Conservation (phyloP, 2,797 vertebrate species). For the Lepidocolaptes lacrymiger region DNA sequence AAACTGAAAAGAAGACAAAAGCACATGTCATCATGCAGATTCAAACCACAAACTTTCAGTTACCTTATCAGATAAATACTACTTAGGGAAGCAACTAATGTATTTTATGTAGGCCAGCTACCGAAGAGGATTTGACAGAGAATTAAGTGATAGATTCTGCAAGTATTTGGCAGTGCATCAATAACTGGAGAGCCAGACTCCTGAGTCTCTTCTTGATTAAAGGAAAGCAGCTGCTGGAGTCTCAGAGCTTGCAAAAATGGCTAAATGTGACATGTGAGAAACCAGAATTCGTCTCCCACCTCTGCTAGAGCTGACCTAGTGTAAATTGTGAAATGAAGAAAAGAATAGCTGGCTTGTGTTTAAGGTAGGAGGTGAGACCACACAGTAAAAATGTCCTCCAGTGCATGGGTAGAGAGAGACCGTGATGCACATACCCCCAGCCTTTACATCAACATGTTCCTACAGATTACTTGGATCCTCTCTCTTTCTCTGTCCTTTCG, state of each 20-base stretch:
- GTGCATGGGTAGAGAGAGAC: not conserved
- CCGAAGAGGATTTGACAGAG: not conserved
- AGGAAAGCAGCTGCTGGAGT: conserved; percentile 46
- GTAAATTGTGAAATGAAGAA: conserved; percentile 33
- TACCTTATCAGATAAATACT: conserved; percentile 34
- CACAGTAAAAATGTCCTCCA: not conserved
- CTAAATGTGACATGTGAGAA: conserved; percentile 48
- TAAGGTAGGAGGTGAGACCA: conserved; percentile 13
- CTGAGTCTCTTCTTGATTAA: conserved; percentile 30
- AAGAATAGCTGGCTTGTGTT: conserved; percentile 21
- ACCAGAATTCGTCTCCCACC: not conserved
- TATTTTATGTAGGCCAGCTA: conserved; percentile 3
- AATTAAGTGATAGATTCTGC: conserved; percentile 28
- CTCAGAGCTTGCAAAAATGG: conserved; percentile 29
- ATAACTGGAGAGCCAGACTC: not conserved
- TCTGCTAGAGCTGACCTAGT: conserved; percentile 32
- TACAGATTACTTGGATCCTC: not conserved
- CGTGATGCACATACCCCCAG: not conserved
- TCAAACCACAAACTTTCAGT: conserved; percentile 21
- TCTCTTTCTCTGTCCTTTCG: conserved; percentile 33
- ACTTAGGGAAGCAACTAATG: not conserved
- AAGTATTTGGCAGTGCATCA: conserved; percentile 49
- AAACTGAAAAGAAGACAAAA: not conserved
- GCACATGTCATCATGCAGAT: not conserved
- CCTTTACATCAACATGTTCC: not conserved